These are phyloP conservation scores for Ichneumoninae sp. DNA, from an alignment of 2,888 invertebrate species.

Conservation along the genomic window DNA sequence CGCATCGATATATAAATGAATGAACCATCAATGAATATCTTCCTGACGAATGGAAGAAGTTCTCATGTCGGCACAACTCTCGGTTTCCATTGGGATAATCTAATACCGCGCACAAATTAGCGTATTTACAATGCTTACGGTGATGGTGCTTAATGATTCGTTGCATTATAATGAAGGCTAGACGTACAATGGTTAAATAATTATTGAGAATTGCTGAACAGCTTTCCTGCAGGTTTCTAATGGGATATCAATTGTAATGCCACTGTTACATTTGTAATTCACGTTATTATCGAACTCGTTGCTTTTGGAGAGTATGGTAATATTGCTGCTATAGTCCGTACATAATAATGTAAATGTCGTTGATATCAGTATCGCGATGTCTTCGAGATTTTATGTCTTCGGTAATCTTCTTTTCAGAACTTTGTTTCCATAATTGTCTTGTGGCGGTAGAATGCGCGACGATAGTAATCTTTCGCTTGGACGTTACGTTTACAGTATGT, in stretches of 20 bases:
- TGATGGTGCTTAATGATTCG: conserved; percentile 14
- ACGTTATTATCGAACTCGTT: neutral
- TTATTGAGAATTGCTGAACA: neutral
- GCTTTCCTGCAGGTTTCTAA: conserved; percentile 1
- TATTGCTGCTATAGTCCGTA: neutral
- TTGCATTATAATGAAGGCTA: neutral
- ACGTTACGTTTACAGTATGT: neutral
- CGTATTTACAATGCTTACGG: conserved; percentile 32
- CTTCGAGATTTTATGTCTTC: neutral
- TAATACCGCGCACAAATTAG: conserved; percentile 27
- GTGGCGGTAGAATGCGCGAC: neutral
- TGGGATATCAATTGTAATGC: neutral
- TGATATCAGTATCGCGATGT: neutral
- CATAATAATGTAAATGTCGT: neutral
- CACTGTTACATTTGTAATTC: conserved; percentile 10
- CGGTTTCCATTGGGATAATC: conserved; percentile 37
- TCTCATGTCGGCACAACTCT: conserved; percentile 14
- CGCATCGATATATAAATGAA: conserved; percentile 19
- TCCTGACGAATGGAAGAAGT: conserved; percentile 20
- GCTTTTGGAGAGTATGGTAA: conserved; percentile 1
- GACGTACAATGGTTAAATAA: neutral
- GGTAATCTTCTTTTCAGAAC: conserved; percentile 5
- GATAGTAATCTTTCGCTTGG: conserved; percentile 2
- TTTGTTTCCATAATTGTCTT: neutral
- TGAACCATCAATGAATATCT: conserved; percentile 11